Evolutionary conservation across 2,113 vertebrate genomes (phyloP), one percentile per base, ranked within the genome.

Genomic region (Zapornia atra): DNA sequence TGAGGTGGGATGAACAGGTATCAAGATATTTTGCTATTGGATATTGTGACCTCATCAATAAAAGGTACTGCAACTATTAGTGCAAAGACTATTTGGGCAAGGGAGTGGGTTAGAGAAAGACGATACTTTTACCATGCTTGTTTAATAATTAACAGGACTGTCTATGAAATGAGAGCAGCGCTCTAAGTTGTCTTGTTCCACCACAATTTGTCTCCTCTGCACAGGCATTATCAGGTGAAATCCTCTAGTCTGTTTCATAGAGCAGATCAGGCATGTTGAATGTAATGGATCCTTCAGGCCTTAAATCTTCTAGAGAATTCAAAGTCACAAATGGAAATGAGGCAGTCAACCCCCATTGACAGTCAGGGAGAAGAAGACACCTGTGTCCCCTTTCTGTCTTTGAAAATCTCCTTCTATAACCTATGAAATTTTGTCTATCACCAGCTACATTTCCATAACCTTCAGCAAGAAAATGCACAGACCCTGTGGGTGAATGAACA

Each of bases 361-460:
- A 93, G 61, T 68, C 83, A 94, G 86, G 64, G 65, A 96, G 73
- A 95, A 60, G 10, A 83, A 53, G 66, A 3, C 16, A 81, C 16
- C n/a, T 81, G 28, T 69, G 40, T 84, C 12, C 6, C 10, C 28
- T 79, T 51, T 73, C n/a, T 85, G 63, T 48, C 91, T 96, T 86
- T 92, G 68, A 92, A 94, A 94, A 90, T 84, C 71, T 83, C 34
- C 63, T 85, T 21, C 73, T 85, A 22, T 72, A 94, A 63, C 72
- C 78, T 95, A 34, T 82, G 72, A 82, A 90, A 51, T 73, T 95
- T 94, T 90, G 31, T 83, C 50, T 92, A 31, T 72, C 65, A 90
- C 65, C 20, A 60, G 29, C 21, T 92, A 93, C 86, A 90, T 91
- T 96, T 94, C 54, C 82, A 91, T 92, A 96, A 94, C 79, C 69